Evolutionary conservation across 2,888 invertebrate species (phyloP).

Genomic region (Reticulitermes lucifugus): DNA sequence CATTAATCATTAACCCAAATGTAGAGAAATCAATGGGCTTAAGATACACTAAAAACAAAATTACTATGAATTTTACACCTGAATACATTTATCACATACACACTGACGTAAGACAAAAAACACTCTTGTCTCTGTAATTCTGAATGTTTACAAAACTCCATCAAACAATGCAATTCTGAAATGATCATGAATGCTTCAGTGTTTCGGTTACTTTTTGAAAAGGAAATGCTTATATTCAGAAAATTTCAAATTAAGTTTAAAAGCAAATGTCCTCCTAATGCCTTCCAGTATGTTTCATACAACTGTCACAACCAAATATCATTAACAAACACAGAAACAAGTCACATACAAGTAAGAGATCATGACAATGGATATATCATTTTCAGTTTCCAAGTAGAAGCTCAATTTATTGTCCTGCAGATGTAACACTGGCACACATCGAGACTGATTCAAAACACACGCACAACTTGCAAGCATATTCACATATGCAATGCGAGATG

Average conservation of each 20-base stretch:
- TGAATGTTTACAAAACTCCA: too few relatives aligned
- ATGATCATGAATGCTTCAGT: too few relatives aligned
- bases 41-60: too few relatives aligned
- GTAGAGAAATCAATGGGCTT: too few relatives aligned
- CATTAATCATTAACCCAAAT: too few relatives aligned
- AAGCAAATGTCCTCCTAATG: neutral
- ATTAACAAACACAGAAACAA: neutral
- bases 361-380: neutral
- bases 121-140: too few relatives aligned
- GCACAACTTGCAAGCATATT: neutral
- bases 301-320: neutral
- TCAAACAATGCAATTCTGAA: too few relatives aligned
- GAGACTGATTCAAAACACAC: neutral
- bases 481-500: neutral
- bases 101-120: too few relatives aligned
- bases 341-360: neutral
- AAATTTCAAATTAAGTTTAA: neutral
- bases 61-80: too few relatives aligned
- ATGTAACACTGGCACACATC: constrained; percentile 8
- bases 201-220: too few relatives aligned
- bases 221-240: too few relatives aligned
- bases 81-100: too few relatives aligned
- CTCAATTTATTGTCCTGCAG: neutral
- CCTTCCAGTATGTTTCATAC: neutral
- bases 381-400: neutral